Conservation (phyloP, 2,113 vertebrate genomes). For the Podarcis cretensis region DNA sequence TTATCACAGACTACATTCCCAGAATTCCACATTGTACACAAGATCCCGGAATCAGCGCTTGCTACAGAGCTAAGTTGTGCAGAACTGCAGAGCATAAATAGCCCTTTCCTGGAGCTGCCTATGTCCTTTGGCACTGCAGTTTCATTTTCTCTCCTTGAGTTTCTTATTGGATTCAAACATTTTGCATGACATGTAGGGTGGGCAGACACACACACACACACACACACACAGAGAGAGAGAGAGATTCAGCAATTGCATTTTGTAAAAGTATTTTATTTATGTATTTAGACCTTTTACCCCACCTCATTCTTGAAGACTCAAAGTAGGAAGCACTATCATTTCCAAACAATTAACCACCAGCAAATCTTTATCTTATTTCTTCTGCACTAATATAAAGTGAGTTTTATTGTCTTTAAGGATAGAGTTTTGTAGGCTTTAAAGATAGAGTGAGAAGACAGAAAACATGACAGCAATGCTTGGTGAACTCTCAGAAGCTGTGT, state of each 20-base stretch:
- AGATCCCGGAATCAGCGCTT: neutral
- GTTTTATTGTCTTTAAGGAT: neutral
- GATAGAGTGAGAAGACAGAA: neutral
- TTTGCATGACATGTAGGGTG: neutral
- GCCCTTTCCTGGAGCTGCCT: neutral
- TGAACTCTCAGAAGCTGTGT: neutral
- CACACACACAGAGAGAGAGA: neutral
- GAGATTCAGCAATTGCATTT: neutral
- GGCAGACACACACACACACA: too few relatives aligned
- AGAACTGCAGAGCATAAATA: neutral
- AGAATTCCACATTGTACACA: neutral
- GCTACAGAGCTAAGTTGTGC: neutral
- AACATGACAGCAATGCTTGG: neutral
- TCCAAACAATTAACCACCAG: neutral
- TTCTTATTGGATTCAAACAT: neutral
- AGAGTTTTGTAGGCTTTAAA: neutral
- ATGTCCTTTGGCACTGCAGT: neutral
- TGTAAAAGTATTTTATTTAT: neutral
- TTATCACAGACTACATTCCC: constrained; percentile 1
- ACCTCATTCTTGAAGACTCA: neutral
- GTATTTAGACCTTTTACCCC: neutral
- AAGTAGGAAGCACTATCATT: neutral
- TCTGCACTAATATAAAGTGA: neutral
- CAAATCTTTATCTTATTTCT: neutral
- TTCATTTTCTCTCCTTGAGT: neutral